phyloP scores from a whole-genome alignment of 2,797 vertebrate genomes.

The Neosilurus mollespiculum region DNA sequence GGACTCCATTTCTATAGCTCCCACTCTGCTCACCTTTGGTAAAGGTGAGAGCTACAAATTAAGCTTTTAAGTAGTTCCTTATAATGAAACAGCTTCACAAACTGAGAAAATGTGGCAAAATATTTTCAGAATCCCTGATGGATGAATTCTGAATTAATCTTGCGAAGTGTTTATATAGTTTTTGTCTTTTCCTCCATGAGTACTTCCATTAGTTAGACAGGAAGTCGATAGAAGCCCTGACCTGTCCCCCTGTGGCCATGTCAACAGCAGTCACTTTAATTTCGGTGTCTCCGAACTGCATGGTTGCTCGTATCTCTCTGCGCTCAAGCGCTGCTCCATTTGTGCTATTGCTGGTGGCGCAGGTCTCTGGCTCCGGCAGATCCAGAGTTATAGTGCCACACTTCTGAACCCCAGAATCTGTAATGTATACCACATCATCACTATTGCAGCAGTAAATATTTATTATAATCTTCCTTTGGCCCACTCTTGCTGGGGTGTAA shows the following conservation, averaged over 20 bases:
- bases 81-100: slow-evolving; percentile 10
- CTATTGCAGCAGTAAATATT: slow-evolving; percentile 89
- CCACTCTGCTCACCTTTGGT: too few species aligned
- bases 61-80: slow-evolving; percentile 32
- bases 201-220: slow-evolving; percentile 79
- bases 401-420: slow-evolving; percentile 86
- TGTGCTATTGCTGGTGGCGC: neutral
- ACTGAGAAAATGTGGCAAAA: neutral
- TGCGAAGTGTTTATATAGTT: neutral
- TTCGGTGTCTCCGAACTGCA: slow-evolving; percentile 97
- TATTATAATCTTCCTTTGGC: slow-evolving; percentile 92
- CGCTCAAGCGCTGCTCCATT: slow-evolving; percentile 60
- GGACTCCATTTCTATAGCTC: too few species aligned
- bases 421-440: slow-evolving; percentile 87
- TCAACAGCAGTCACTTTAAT: slow-evolving; percentile 93
- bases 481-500: slow-evolving; percentile 88
- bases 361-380: slow-evolving; percentile 69
- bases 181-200: neutral
- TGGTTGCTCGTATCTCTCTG: slow-evolving; percentile 90
- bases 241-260: slow-evolving; percentile 79
- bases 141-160: neutral
- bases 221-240: slow-evolving; percentile 91
- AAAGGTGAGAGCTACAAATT: slow-evolving; percentile 34
- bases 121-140: neutral
- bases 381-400: slow-evolving; percentile 91